phyloP scores from a whole-genome alignment of 2,797 vertebrate genomes.

The Spinus olivaceus region DNA sequence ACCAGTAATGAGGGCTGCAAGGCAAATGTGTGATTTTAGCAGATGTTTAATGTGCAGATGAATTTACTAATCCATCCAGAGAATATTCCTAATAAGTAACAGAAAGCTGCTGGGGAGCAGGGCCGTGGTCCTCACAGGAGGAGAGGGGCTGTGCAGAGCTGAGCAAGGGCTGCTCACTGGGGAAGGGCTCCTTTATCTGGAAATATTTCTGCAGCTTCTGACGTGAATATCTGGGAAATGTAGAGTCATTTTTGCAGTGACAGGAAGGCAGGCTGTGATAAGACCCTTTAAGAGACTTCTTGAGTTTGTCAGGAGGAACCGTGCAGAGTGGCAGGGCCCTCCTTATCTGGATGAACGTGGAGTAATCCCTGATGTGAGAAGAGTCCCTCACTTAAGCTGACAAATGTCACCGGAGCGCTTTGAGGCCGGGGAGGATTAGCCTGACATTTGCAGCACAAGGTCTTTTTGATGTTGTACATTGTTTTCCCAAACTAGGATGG shows the following conservation, averaged over 20 bases:
- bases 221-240: slow-evolving; percentile 44
- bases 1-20: slow-evolving; percentile 5
- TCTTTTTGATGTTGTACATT: slow-evolving; percentile 9
- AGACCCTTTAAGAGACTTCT: slow-evolving; percentile 51
- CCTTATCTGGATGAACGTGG: background rate
- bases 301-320: slow-evolving; percentile 61
- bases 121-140: accelerated
- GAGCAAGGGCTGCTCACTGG: background rate
- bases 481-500: background rate
- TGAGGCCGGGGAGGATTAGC: slow-evolving; percentile 38
- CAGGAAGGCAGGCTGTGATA: slow-evolving; percentile 48
- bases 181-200: slow-evolving; percentile 39
- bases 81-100: background rate
- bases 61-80: background rate
- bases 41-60: background rate
- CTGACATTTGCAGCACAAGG: background rate
- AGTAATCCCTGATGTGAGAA: slow-evolving; percentile 32
- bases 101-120: background rate
- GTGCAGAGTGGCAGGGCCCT: background rate
- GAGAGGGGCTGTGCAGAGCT: background rate
- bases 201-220: slow-evolving; percentile 43
- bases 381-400: slow-evolving; percentile 36
- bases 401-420: slow-evolving; percentile 27
- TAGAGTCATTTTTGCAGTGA: slow-evolving; percentile 18
- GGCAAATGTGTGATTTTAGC: slow-evolving; percentile 1